phyloP scores from a whole-genome alignment of 2,113 vertebrate species.

The Glaucidium brasilianum region DNA sequence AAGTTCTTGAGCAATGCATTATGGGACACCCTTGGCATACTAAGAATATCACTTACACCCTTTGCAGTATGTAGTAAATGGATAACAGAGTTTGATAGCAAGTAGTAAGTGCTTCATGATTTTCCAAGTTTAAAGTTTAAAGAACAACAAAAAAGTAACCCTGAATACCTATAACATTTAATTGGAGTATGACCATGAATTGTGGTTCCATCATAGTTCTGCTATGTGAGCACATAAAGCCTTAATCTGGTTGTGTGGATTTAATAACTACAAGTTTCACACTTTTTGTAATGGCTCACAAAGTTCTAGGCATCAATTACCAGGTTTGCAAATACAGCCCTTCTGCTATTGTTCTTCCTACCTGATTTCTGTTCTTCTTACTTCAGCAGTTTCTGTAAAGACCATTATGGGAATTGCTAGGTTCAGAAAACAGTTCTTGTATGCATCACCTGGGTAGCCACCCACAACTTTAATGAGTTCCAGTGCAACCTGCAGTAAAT shows the following conservation, averaged over 20 bases:
- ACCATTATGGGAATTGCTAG: conserved; percentile 95
- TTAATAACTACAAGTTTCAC: neutral
- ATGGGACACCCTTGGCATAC: neutral
- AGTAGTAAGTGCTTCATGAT: neutral
- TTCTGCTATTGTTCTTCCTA: conserved; percentile 30
- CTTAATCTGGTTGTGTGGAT: neutral
- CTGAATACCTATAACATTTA: neutral
- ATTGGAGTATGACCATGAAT: neutral
- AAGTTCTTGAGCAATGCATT: neutral
- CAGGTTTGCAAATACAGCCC: neutral
- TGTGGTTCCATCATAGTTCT: neutral
- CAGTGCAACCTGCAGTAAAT: conserved; percentile 84
- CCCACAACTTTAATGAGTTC: conserved; percentile 93
- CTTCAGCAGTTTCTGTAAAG: conserved; percentile 88
- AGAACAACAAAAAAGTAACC: neutral
- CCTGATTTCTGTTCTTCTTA: conserved; percentile 92
- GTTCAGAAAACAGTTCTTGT: conserved; percentile 98
- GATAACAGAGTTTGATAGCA: neutral
- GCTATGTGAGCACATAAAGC: neutral
- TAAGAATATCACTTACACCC: neutral
- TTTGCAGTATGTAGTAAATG: neutral
- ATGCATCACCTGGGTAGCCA: conserved; percentile 84
- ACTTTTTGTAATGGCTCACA: neutral
- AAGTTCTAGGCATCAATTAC: neutral
- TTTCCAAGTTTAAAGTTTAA: neutral